Evolutionary conservation across 2,797 vertebrate species (phyloP).

Genomic region (Anguilla anguilla): DNA sequence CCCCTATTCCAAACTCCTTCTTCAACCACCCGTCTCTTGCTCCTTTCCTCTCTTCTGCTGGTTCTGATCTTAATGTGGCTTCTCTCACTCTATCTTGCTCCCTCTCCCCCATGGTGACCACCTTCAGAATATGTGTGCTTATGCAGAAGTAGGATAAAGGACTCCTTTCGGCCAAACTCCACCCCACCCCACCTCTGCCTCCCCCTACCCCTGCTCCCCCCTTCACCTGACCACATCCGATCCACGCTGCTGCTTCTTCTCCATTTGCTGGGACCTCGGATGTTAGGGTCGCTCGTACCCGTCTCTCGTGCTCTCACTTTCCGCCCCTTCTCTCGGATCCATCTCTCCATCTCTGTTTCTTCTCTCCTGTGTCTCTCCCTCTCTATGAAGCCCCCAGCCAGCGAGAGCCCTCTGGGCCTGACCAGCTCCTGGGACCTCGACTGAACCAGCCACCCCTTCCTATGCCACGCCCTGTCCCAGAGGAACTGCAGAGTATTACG

Average conservation of each 20-base stretch:
- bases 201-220: conserved; percentile 41
- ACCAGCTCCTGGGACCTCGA: conserved; percentile 79
- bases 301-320: conserved; percentile 60
- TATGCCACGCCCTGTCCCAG: conserved; percentile 45
- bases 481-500: conserved; percentile 60
- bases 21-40: conserved; percentile 57
- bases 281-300: conserved; percentile 53
- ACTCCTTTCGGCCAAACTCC: conserved; percentile 59
- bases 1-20: conserved; percentile 64
- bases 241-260: conserved; percentile 62
- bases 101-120: conserved; percentile 49
- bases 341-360: conserved; percentile 77
- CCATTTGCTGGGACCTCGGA: conserved; percentile 70
- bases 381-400: conserved; percentile 77
- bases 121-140: conserved; percentile 73
- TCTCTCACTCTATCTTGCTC: conserved; percentile 43
- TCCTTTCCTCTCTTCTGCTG: conserved; percentile 56
- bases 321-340: conserved; percentile 54
- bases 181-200: conserved; percentile 47
- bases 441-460: conserved; percentile 66
- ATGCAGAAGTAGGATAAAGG: conserved; percentile 61
- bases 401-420: conserved; percentile 77
- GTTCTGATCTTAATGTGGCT: conserved; percentile 25
- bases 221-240: conserved; percentile 60
- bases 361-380: conserved; percentile 71